Conservation (phyloP, 2,113 vertebrate genomes). For the Acanthisitta chloris region DNA sequence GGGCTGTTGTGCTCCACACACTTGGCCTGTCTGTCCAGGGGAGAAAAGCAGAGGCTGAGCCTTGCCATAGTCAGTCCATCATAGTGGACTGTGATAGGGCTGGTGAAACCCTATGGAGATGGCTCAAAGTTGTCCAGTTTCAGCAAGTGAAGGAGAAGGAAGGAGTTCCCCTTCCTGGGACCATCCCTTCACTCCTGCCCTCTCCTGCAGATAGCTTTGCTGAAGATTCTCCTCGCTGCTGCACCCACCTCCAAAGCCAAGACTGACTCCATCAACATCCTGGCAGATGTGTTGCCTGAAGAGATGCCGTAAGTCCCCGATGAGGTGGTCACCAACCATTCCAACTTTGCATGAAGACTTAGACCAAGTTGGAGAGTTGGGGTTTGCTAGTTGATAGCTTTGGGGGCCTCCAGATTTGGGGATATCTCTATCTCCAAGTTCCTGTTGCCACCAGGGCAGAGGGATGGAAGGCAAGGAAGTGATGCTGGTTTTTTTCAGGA, state of each 20-base stretch:
- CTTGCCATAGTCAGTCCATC: background rate
- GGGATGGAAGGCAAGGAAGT: background rate
- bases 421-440: background rate
- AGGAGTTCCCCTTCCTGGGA: background rate
- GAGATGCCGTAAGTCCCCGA: conserved; percentile 92
- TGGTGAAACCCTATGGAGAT: background rate
- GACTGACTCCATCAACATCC: conserved; percentile 96
- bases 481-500: background rate
- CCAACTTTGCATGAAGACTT: rapidly evolving
- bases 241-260: conserved; percentile 98
- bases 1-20: background rate
- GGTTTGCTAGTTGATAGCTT: background rate
- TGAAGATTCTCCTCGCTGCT: conserved; percentile 94
- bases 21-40: background rate
- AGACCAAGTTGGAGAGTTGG: background rate
- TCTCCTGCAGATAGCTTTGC: conserved; percentile 86
- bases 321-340: background rate
- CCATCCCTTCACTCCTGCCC: rapidly evolving
- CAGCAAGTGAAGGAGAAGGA: background rate
- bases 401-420: background rate
- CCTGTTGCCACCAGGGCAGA: background rate
- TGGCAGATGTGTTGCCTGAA: conserved; percentile 93
- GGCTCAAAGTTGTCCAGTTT: background rate
- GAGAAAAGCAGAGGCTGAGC: background rate
- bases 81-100: rapidly evolving